phyloP scores from a whole-genome alignment of 2,888 invertebrate genomes.

The Lasioglossum figueresi region DNA sequence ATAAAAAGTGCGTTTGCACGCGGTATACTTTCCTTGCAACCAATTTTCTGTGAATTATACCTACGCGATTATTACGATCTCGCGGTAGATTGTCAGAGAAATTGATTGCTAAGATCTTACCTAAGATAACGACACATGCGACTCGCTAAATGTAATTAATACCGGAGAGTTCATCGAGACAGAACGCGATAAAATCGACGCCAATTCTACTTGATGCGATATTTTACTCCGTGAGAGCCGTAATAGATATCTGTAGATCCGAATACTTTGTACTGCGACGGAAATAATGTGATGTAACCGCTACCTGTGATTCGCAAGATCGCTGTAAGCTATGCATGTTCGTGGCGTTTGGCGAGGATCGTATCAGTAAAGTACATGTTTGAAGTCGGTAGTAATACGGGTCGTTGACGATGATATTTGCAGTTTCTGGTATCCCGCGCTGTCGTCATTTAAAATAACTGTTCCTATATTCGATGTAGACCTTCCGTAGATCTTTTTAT shows the following conservation, averaged over 20 bases:
- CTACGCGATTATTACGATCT: no score
- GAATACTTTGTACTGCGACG: background rate
- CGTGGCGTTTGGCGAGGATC: background rate
- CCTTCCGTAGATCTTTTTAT: no score
- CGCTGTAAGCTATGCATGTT: background rate
- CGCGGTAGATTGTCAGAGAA: background rate
- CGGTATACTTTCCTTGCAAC: background rate
- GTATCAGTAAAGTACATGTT: background rate
- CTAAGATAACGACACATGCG: background rate
- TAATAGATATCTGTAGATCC: background rate
- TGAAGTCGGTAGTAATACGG: background rate
- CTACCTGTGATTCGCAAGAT: background rate
- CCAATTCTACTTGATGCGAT: background rate
- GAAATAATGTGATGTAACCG: background rate
- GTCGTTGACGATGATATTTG: no score
- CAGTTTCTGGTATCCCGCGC: no score
- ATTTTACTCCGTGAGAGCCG: background rate
- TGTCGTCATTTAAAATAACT: no score
- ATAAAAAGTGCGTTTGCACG: conserved; percentile 90
- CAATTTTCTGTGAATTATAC: background rate
- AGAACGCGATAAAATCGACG: background rate
- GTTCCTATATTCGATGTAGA: no score
- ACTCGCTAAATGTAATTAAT: background rate
- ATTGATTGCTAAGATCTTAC: background rate
- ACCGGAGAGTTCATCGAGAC: background rate